These are phyloP conservation scores for Diachasmimorpha longicaudata DNA, from an alignment of 1,140 invertebrate genomes.

Conservation along the genomic window DNA sequence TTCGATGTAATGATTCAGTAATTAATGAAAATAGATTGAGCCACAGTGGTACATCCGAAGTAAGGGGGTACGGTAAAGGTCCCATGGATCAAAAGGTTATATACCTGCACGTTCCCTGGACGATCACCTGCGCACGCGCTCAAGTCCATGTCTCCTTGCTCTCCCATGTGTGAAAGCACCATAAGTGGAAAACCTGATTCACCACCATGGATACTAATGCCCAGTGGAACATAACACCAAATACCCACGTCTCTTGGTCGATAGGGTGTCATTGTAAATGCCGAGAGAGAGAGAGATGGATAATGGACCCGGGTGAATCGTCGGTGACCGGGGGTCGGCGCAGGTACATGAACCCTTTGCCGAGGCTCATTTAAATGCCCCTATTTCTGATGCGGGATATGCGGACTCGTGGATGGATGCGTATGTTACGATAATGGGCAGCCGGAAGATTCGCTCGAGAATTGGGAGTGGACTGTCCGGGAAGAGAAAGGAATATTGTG, in stretches of 20 bases:
- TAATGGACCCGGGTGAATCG: conserved; percentile 41
- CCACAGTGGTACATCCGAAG: neutral
- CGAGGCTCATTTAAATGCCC: conserved; percentile 51
- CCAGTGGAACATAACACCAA: neutral
- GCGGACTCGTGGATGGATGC: conserved; percentile 9
- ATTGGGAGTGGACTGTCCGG: neutral
- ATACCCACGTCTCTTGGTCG: neutral
- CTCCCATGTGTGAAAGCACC: conserved; percentile 11
- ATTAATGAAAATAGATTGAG: neutral
- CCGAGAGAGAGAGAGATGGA: conserved; percentile 34
- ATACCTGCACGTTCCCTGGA: conserved; percentile 27
- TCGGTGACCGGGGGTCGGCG: conserved; percentile 44
- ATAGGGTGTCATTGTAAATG: neutral
- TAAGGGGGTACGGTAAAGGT: neutral
- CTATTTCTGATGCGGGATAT: conserved; percentile 32
- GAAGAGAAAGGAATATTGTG: neutral
- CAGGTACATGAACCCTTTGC: conserved; percentile 58
- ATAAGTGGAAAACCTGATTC: conserved; percentile 41
- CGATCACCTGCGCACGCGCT: conserved; percentile 33
- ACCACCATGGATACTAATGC: neutral
- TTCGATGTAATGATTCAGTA: neutral
- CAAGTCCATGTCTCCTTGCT: neutral
- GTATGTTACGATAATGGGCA: neutral
- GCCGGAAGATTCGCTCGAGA: neutral
- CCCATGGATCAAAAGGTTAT: conserved; percentile 26